A percentile compares a stretch with the other conserved stretches of the same genome.
These are phyloP conservation scores for Ceratosolen solmsi DNA, from an alignment of 1,140 invertebrate genomes.

Conservation along the genomic window DNA sequence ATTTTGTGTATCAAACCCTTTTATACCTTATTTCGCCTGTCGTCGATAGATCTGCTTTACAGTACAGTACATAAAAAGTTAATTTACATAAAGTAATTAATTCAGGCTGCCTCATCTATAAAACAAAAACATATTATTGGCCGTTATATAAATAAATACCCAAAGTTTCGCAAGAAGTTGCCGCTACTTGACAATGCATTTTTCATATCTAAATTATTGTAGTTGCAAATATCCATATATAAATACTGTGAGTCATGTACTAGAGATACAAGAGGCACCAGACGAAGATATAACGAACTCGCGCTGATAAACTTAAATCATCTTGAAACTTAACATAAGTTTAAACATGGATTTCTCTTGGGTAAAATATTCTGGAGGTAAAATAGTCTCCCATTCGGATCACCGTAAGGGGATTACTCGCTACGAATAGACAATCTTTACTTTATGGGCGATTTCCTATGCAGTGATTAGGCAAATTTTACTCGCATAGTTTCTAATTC, in stretches of 20 bases:
- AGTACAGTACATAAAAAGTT: neutral
- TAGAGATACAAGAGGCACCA: neutral
- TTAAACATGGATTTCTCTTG: slow-evolving; percentile 9
- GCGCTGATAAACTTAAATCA: slow-evolving; percentile 8
- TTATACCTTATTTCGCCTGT: neutral
- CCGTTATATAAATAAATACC: neutral
- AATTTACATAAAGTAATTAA: neutral
- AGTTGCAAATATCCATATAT: neutral
- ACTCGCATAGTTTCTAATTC: neutral
- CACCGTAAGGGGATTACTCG: neutral
- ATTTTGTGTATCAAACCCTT: neutral
- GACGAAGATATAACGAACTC: neutral
- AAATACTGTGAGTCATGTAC: neutral
- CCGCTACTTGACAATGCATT: neutral
- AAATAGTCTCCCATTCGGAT: neutral
- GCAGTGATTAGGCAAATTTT: neutral
- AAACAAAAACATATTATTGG: neutral
- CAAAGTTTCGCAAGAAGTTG: neutral
- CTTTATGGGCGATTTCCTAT: neutral
- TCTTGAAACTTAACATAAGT: slow-evolving; percentile 12
- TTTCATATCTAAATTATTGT: neutral
- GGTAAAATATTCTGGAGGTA: slow-evolving; percentile 14
- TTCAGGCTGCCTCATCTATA: too few relatives aligned
- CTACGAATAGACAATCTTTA: neutral
- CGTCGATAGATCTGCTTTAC: neutral